Percentiles rank a stretch among this genome's conserved stretches.
phyloP scores from a whole-genome alignment of 2,113 vertebrate genomes.

The Caloenas nicobarica region DNA sequence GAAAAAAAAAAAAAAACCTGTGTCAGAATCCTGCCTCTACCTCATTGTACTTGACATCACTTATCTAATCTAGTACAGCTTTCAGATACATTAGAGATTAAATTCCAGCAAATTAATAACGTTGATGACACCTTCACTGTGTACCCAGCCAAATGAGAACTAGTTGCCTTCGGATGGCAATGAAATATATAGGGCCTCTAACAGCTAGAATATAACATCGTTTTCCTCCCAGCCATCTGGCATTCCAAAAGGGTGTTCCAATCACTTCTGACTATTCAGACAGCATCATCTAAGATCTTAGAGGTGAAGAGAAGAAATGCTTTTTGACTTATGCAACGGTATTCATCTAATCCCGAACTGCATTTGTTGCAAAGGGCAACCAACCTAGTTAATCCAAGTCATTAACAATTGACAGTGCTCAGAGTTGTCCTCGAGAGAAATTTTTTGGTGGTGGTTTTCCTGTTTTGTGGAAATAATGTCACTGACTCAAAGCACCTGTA shows the following conservation, averaged over 20 bases:
- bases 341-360: not conserved
- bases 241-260: slow-evolving; percentile 3
- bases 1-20: not conserved
- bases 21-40: not conserved
- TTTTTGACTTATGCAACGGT: not conserved
- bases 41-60: slow-evolving; percentile 3
- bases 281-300: not conserved
- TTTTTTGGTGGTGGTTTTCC: not conserved
- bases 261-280: not conserved
- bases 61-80: slow-evolving; percentile 1
- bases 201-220: not conserved
- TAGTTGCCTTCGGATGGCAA: not conserved
- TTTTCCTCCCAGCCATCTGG: slow-evolving; percentile 5
- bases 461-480: not conserved
- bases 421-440: not conserved
- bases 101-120: slow-evolving; percentile 29
- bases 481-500: not conserved
- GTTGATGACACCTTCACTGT: slow-evolving; percentile 9
- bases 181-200: not conserved
- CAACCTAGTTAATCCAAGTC: slow-evolving; percentile 19
- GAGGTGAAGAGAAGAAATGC: not conserved
- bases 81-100: slow-evolving; percentile 6
- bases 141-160: slow-evolving; percentile 33
- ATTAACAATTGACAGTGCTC: slow-evolving; percentile 5
- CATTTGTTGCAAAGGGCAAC: slow-evolving; percentile 14